These are phyloP conservation scores for Leptura quadrifasciata DNA, from an alignment of 2,888 invertebrate genomes.

Conservation along the genomic window DNA sequence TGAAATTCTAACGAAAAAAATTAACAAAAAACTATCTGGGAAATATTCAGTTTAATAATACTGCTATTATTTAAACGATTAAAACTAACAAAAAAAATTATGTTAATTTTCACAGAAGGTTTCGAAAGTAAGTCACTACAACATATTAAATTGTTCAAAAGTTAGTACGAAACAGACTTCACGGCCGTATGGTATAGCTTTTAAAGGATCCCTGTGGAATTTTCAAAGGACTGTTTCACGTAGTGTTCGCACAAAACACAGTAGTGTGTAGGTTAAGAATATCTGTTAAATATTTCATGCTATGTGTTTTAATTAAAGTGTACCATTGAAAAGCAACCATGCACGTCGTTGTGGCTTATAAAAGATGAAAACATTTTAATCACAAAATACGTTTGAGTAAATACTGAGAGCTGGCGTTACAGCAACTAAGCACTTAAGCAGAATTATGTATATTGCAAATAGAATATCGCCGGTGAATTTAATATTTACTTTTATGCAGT, in stretches of 20 bases:
- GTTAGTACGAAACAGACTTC: too few species aligned
- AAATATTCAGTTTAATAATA: too few species aligned
- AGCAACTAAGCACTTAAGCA: conserved; percentile 7
- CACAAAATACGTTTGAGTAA: conserved; percentile 10
- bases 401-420: background rate
- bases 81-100: too few species aligned
- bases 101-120: too few species aligned
- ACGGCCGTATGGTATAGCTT: too few species aligned
- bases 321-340: conserved; percentile 15
- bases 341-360: conserved; percentile 16
- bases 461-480: background rate
- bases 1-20: too few species aligned
- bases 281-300: conserved; percentile 21
- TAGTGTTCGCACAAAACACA: conserved; percentile 2
- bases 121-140: too few species aligned
- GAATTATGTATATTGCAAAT: background rate
- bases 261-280: conserved; percentile 13
- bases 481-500: background rate
- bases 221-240: background rate
- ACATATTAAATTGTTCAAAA: too few species aligned
- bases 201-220: background rate
- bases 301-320: conserved; percentile 25
- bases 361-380: conserved; percentile 20
- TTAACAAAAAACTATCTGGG: too few species aligned
- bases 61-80: too few species aligned